Percentiles rank a stretch among this genome's conserved stretches.
Evolutionary conservation across 2,797 vertebrate genomes (phyloP).

Genomic region (Cephalopachus bancanus): DNA sequence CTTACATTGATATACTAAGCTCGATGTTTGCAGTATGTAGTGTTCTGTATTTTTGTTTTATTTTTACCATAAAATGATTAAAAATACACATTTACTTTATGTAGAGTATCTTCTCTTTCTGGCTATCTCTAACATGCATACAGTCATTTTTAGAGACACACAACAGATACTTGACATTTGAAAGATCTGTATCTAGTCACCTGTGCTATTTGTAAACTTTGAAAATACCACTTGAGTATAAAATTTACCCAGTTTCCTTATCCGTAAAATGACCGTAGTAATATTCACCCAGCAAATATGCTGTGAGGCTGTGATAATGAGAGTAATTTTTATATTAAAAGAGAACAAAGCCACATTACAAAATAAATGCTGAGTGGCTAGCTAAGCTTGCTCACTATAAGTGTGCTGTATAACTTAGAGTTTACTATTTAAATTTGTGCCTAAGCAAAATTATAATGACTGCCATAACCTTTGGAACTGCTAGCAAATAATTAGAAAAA

Average conservation of each 20-base stretch:
- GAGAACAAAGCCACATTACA: neutral
- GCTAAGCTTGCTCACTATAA: neutral
- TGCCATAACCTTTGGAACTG: neutral
- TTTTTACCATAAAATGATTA: neutral
- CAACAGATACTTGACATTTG: neutral
- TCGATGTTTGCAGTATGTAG: neutral
- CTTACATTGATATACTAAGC: neutral
- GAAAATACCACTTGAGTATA: neutral
- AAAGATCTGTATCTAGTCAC: neutral
- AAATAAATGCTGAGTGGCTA: neutral
- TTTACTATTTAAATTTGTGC: neutral
- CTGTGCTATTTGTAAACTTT: neutral
- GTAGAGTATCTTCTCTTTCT: neutral
- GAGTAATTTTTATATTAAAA: neutral
- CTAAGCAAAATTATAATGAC: neutral
- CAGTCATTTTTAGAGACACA: neutral
- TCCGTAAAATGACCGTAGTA: neutral
- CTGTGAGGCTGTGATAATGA: neutral
- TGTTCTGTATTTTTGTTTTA: constrained; percentile 28
- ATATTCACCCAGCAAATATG: neutral
- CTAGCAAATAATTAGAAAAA: constrained; percentile 21
- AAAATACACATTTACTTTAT: neutral
- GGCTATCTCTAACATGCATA: neutral
- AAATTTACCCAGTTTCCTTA: neutral
- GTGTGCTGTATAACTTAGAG: neutral